Evolutionary conservation across 2,888 invertebrate species (phyloP).

Genomic region (Eupithecia centaureata): DNA sequence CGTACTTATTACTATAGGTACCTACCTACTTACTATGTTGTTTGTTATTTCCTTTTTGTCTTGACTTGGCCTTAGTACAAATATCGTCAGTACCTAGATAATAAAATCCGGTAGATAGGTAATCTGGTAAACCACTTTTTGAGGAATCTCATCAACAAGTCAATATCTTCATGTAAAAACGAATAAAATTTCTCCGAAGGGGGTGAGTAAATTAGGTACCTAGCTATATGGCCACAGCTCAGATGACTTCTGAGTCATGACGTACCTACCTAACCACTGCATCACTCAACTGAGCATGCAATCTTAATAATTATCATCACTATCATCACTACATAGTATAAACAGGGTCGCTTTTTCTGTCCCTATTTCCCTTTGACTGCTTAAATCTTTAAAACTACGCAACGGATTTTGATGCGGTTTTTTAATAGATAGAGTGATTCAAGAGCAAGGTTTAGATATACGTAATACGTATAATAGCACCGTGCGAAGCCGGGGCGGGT

Average conservation of each 20-base stretch:
- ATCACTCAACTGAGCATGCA: neutral
- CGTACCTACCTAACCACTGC: neutral
- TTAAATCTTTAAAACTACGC: too few species aligned
- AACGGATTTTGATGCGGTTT: too few species aligned
- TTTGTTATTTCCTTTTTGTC: too few species aligned
- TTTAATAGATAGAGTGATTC: too few species aligned
- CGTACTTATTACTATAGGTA: neutral
- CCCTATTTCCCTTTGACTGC: too few species aligned
- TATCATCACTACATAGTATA: too few species aligned
- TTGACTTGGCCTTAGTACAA: neutral
- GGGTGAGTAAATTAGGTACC: neutral
- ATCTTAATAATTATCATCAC: neutral
- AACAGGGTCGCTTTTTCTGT: too few species aligned
- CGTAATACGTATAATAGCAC: too few species aligned
- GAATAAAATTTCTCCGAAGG: neutral
- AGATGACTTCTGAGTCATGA: neutral
- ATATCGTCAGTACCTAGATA: neutral
- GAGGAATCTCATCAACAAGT: neutral
- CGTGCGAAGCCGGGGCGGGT: too few species aligned
- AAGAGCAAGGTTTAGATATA: too few species aligned
- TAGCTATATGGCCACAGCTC: neutral
- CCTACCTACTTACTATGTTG: neutral
- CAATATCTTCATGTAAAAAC: neutral
- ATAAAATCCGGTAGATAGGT: neutral
- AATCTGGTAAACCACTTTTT: neutral